Conservation (phyloP, 2,113 vertebrate species). For the Cyrtonyx montezumae region DNA sequence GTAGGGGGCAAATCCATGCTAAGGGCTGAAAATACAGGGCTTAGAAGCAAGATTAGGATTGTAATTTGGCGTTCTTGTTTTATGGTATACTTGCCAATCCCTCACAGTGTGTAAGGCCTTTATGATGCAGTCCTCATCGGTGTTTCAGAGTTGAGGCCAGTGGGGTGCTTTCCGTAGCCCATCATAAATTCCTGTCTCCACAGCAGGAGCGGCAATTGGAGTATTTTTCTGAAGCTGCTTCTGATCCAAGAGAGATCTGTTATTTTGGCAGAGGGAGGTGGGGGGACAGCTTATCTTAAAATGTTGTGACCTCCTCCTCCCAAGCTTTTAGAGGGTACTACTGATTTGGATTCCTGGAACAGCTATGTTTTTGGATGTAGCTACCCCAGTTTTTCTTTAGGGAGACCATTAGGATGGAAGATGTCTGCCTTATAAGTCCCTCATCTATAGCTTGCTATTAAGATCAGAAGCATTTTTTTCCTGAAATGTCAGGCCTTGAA, state of each 20-base stretch:
- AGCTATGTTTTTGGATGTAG: accelerated
- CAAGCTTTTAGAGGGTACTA: neutral
- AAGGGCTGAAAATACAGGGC: constrained; percentile 25
- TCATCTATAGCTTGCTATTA: neutral
- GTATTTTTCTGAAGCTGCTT: constrained; percentile 36
- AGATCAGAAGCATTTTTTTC: neutral
- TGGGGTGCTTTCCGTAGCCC: constrained; percentile 12
- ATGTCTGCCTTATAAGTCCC: neutral
- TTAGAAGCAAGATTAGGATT: constrained; percentile 44
- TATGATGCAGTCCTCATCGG: neutral
- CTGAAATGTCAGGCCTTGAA: neutral
- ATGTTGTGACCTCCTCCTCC: neutral
- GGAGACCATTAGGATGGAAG: neutral
- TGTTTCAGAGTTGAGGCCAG: constrained; percentile 18
- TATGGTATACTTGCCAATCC: neutral
- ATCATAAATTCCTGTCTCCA: neutral
- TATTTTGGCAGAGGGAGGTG: neutral
- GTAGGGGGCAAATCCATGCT: neutral
- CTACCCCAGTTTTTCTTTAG: neutral
- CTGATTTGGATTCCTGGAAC: neutral
- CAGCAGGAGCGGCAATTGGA: constrained; percentile 53
- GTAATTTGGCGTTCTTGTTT: constrained; percentile 10
- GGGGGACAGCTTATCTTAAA: constrained; percentile 4
- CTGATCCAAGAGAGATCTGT: neutral
- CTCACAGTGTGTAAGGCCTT: constrained; percentile 32